Conservation (phyloP, 2,888 invertebrate species). For the Entomobrya multifasciata region DNA sequence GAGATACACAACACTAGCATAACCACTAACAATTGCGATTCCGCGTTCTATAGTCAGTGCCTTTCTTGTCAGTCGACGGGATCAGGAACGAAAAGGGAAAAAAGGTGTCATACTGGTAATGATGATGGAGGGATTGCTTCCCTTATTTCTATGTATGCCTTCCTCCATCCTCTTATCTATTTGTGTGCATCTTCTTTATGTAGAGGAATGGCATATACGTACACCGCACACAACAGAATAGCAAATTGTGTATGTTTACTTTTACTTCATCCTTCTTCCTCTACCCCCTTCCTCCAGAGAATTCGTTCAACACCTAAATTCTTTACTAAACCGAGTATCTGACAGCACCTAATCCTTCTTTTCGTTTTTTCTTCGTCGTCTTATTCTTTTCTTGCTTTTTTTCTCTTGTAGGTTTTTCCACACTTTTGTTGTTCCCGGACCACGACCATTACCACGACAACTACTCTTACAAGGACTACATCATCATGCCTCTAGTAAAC, state of each 20-base stretch:
- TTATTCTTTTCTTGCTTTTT: slow-evolving; percentile 18
- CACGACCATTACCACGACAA: slow-evolving; percentile 11
- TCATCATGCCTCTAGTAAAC: slow-evolving; percentile 65
- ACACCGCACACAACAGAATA: background rate
- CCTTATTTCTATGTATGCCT: slow-evolving; percentile 11
- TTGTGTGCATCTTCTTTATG: background rate
- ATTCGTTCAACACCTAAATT: slow-evolving; percentile 62
- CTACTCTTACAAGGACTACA: slow-evolving; percentile 45
- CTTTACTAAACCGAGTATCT: slow-evolving; percentile 65
- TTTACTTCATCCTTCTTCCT: slow-evolving; percentile 18
- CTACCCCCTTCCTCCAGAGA: slow-evolving; percentile 5
- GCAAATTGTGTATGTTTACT: background rate
- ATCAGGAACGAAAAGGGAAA: slow-evolving; percentile 25
- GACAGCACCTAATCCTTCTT: slow-evolving; percentile 66
- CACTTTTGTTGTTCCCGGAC: slow-evolving; percentile 2
- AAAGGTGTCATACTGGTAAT: slow-evolving; percentile 48
- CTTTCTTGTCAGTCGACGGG: background rate
- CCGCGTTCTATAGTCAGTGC: background rate
- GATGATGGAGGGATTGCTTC: slow-evolving; percentile 66
- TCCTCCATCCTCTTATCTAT: slow-evolving; percentile 3
- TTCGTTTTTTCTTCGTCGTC: slow-evolving; percentile 7
- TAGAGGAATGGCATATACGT: background rate
- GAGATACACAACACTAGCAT: slow-evolving; percentile 5
- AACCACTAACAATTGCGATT: slow-evolving; percentile 7
- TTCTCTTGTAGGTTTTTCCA: background rate